Base-by-base conservation (phyloP, 2,797 vertebrate species). In the Mormyrus hasselquistii region DNA sequence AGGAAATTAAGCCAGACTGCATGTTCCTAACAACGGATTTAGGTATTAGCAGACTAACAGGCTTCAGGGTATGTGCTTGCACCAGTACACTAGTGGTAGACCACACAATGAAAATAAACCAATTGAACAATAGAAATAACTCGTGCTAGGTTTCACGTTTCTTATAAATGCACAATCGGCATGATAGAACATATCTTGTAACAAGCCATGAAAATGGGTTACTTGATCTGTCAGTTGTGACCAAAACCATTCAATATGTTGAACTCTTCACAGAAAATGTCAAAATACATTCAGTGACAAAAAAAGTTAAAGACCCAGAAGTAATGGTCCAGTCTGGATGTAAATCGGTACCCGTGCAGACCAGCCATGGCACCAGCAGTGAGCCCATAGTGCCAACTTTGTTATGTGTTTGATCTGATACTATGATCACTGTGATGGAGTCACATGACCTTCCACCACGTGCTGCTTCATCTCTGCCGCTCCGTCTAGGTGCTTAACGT, bases 191-290 rank as follows among this genome's bases (percentile, higher is more conserved):
- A 41, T 79, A 79, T 44, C 38, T 44, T n/a, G 14, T 79, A 79
- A 79, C 73, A 79, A 79, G 14, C 73, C 4, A 79, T 44, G 6
- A n/a, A 59, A 84, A 59, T 62, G 73, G 50, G 50, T 19, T 38
- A 88, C 82, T 88, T 53, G 57, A 55, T 55, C 52, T 79, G 76
- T 59, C 29, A 47, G 0, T 41, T 47, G 52, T 59, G 69, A 49
- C 41, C 88, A 83, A 62, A 73, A 83, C 53, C 53, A 73, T 34
- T 88, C 88, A 83, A 88, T 83, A 84, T 84, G 53, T 38, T 62
- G 88, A 41, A 38, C n/a, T 49, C 79, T 88, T 29, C 44, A 49
- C 49, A 16, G 34, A 14, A 79, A 79, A 79, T 53, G 52, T 83
- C 88, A 53, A 88, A 83, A 83, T 0, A 7, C 19, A n/a, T 19